Percentiles rank a stretch among this genome's conserved stretches.
These are phyloP conservation scores for Zosterops japonicus DNA, from an alignment of 2,113 vertebrate species.

Conservation along the genomic window DNA sequence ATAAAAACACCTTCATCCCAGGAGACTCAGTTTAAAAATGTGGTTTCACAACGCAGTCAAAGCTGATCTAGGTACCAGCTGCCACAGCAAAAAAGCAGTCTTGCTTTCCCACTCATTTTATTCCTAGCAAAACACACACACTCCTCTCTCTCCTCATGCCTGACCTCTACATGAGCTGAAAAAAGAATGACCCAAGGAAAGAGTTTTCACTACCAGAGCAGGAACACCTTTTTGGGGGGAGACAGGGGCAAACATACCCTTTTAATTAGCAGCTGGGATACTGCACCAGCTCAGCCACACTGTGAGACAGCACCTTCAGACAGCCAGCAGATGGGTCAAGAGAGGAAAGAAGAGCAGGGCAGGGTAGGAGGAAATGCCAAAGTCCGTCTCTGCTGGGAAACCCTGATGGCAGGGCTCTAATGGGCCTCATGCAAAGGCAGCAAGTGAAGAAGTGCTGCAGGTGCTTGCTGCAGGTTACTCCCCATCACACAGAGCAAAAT, in stretches of 20 bases:
- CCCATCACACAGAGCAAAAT: neutral
- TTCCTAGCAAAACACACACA: neutral
- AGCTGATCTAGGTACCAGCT: neutral
- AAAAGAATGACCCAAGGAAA: neutral
- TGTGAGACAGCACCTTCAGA: neutral
- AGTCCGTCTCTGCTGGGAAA: neutral
- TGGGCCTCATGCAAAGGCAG: neutral
- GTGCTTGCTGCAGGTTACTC: neutral
- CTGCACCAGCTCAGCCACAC: neutral
- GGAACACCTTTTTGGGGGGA: neutral
- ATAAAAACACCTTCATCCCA: neutral
- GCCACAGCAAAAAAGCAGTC: neutral
- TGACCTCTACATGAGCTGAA: neutral
- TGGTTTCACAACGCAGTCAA: neutral
- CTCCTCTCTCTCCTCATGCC: neutral
- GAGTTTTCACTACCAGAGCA: neutral
- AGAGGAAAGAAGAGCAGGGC: neutral
- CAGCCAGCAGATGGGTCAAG: neutral
- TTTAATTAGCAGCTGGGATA: neutral
- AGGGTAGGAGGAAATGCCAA: fast-evolving
- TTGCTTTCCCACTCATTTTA: neutral
- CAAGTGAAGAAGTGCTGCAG: neutral
- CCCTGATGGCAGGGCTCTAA: neutral
- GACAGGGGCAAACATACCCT: neutral
- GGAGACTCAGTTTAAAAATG: neutral